Evolutionary conservation across 2,888 invertebrate genomes (phyloP), one percentile per base, ranked within the genome.

Genomic region (Parthenolecanium corni): DNA sequence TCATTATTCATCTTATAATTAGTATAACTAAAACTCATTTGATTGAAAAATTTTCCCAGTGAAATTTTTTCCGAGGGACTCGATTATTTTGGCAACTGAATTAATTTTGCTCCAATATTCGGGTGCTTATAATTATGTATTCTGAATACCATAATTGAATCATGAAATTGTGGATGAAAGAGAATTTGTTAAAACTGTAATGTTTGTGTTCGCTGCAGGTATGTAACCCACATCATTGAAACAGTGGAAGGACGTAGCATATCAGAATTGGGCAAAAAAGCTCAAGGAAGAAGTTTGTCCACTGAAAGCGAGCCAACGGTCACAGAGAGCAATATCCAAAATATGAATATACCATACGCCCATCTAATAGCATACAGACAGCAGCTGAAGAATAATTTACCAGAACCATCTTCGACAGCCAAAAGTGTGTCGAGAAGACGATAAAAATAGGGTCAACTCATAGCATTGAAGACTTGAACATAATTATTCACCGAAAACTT

Each of bases 341-440:
- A 52, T 12, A 21, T 52, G 36, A 52, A 61, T 51, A 36, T 52
- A 24, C 62, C 62, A 9, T 62, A 62, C 52, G 62, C 62, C 23
- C 62, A 62, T 18, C 16, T 62, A 24, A 44, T 40, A n/a, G 62
- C 62, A 11, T 62, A 62, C 44, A 23, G 25, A 18, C 38, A 52
- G 4, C 62, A 62, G 44, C 42, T 57, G 18, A 36, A 51, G n/a
- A 6, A 3, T 20, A 52, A 25, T n/a, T 18, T 16, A 44, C 3
- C 18, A 44, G 18, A 5, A 5, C 52, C 52, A 20, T 11, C 9
- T 25, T n/a, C 36, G 38, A 52, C 52, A 24, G 23, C 25, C 3
- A 52, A 23, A 51, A 11, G 51, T 18, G 3, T 24, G 20, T 2
- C 52, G 52, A 52, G 9, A 4, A 31, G 36, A 20, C 38, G 20